Base-by-base conservation (phyloP, 2,113 vertebrate genomes). In the Procavia capensis region DNA sequence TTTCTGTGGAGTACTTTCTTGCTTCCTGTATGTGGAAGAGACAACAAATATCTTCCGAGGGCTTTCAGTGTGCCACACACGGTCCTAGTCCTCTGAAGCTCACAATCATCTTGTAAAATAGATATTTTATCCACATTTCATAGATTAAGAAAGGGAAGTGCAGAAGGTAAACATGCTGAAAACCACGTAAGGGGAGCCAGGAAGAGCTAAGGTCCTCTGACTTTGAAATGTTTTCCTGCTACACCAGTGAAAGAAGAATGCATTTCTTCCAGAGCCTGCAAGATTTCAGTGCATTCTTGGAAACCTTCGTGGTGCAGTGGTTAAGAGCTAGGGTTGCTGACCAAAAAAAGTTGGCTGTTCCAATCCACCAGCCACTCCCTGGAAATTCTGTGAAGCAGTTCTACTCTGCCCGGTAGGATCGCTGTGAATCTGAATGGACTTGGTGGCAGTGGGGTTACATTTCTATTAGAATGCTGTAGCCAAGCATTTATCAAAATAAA, bases 401-500 rank as follows among this genome's bases (percentile, higher is more conserved):
- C n/a, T n/a, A n/a, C n/a, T n/a, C n/a, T n/a, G n/a, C n/a, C n/a
- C n/a, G n/a, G n/a, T n/a, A n/a, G n/a, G n/a, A n/a, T n/a, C n/a
- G n/a, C n/a, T n/a, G n/a, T n/a, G n/a, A n/a, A n/a, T n/a, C n/a
- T n/a, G n/a, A n/a, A n/a, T n/a, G n/a, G n/a, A n/a, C n/a, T n/a
- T n/a, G n/a, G n/a, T n/a, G n/a, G n/a, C n/a, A n/a, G n/a, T n/a
- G n/a, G n/a, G 61, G 57, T 80, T 72, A 72, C 22, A 61, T 68
- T 68, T 90, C 31, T 90, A 63, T 91, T 94, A 91, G 59, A n/a
- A 66, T 66, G 66, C 50, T 85, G 22, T 85, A 41, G 81, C 83
- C 20, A 75, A 83, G 27, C 70, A 70, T 47, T 76, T 92, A 84
- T 78, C 90, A 83, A 68, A 80, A 39, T 80, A 14, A 85, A 72